Evolutionary conservation across 2,113 vertebrate genomes (phyloP).

Genomic region (Elaphurus davidianus): DNA sequence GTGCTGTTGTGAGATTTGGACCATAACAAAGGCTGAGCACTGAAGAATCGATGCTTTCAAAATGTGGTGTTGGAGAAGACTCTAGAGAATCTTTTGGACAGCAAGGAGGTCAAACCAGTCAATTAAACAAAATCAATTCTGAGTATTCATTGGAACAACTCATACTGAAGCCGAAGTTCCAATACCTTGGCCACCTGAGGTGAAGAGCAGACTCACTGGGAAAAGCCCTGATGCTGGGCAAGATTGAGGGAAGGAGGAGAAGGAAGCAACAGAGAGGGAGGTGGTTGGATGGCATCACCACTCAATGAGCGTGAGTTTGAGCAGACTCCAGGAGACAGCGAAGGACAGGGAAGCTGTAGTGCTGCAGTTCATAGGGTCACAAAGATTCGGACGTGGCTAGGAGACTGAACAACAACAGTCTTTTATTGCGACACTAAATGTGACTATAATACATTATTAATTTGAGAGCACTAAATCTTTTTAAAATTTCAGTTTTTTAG

Average conservation of each 20-base stretch:
- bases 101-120: not conserved
- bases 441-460: constrained; percentile 1
- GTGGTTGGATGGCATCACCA: not conserved
- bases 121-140: not conserved
- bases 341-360: not conserved
- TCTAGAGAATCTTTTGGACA: not conserved
- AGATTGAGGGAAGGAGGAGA: not conserved
- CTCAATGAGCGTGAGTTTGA: not conserved
- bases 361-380: not conserved
- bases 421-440: constrained; percentile 56
- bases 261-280: not conserved
- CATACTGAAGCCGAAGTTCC: not conserved
- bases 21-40: not conserved
- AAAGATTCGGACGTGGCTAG: not conserved
- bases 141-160: not conserved
- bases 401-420: not conserved
- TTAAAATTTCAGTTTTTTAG: constrained; percentile 37
- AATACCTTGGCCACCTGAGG: not conserved
- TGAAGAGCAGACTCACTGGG: not conserved
- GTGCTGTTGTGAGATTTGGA: not conserved
- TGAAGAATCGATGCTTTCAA: not conserved
- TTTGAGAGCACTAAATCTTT: constrained; percentile 34
- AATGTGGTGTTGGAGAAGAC: not conserved
- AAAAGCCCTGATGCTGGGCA: not conserved
- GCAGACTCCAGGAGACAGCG: not conserved